These are phyloP conservation scores for Aradophagus sp. DNA, from an alignment of 1,140 invertebrate species.

Conservation along the genomic window DNA sequence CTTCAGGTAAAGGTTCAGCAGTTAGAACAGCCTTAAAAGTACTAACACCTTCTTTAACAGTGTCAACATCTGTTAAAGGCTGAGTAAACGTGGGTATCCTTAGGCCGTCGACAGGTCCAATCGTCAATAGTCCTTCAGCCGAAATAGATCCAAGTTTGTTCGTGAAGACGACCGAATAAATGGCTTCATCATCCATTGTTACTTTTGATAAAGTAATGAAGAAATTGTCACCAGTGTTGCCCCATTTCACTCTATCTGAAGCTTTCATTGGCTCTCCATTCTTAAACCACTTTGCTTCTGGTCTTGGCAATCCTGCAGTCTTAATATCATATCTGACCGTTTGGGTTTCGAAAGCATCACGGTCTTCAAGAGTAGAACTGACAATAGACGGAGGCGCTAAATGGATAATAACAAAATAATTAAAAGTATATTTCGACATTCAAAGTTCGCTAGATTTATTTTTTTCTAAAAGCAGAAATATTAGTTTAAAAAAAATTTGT, in stretches of 20 bases:
- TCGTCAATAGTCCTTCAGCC: slow-evolving; percentile 80
- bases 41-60: slow-evolving; percentile 81
- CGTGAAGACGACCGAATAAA: slow-evolving; percentile 83
- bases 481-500: too few species aligned
- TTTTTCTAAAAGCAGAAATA: too few species aligned
- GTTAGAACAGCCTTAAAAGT: slow-evolving; percentile 85
- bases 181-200: slow-evolving; percentile 83
- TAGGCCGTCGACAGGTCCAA: slow-evolving; percentile 83
- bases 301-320: slow-evolving; percentile 83
- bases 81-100: slow-evolving; percentile 84
- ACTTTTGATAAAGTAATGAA: slow-evolving; percentile 82
- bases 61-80: slow-evolving; percentile 80
- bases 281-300: slow-evolving; percentile 85
- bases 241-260: slow-evolving; percentile 78
- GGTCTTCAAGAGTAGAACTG: slow-evolving; percentile 83
- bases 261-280: slow-evolving; percentile 80
- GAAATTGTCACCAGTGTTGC: slow-evolving; percentile 83
- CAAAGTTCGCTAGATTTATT: neutral
- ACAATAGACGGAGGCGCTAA: slow-evolving; percentile 84
- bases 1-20: slow-evolving; percentile 84
- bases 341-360: slow-evolving; percentile 84
- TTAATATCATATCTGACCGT: slow-evolving; percentile 82
- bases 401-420: slow-evolving; percentile 52
- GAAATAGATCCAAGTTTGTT: slow-evolving; percentile 85
- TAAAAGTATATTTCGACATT: slow-evolving; percentile 1